A percentile compares a stretch with the other conserved stretches of the same genome.
Conservation (phyloP, 2,797 vertebrate genomes). For the Coracias cyanogaster region DNA sequence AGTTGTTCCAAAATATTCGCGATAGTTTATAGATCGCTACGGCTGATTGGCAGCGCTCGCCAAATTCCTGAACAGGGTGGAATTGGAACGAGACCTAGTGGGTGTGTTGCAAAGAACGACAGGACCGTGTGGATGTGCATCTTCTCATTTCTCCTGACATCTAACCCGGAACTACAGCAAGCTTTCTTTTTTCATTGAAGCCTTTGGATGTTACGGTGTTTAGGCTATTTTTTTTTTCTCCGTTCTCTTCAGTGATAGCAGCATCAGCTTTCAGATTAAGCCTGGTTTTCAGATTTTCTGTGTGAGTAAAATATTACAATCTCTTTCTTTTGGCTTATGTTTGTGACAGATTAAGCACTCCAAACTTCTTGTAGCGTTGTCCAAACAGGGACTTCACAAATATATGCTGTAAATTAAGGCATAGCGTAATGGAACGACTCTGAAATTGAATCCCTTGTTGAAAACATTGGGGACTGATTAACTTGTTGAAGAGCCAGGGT, state of each 20-base stretch:
- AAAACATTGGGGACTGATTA: not conserved
- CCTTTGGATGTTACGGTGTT: not conserved
- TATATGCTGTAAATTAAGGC: not conserved
- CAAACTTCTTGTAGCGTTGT: not conserved
- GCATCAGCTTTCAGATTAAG: not conserved
- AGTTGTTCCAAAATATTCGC: not conserved
- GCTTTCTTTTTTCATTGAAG: not conserved
- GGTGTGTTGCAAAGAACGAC: not conserved
- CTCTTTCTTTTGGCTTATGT: not conserved
- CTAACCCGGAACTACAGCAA: not conserved
- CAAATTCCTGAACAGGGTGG: constrained; percentile 50
- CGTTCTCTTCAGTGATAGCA: not conserved
- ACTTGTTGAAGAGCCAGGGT: not conserved
- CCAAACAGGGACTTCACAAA: not conserved
- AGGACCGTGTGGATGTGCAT: not conserved
- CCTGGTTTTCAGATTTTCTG: not conserved
- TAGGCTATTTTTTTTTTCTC: not conserved
- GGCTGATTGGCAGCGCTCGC: not conserved
- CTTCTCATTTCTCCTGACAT: not conserved
- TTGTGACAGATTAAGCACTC: not conserved
- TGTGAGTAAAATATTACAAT: not conserved
- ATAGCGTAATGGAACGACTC: not conserved
- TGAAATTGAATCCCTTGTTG: not conserved
- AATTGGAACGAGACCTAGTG: not conserved
- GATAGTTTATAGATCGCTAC: constrained; percentile 3